Evolutionary conservation across 2,888 invertebrate species (phyloP).

Genomic region (Calliphora vomitoria): DNA sequence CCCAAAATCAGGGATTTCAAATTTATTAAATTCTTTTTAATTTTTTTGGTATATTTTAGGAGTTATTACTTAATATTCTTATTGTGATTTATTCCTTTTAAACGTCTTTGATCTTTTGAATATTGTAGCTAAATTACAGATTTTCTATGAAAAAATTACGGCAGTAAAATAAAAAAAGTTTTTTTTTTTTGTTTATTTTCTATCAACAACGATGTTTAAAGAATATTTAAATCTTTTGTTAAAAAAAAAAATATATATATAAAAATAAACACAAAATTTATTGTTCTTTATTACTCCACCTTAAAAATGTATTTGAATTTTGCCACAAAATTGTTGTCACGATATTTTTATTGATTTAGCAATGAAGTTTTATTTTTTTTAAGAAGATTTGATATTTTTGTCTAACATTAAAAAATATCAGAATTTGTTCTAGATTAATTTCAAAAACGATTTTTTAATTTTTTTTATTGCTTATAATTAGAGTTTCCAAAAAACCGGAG

Average conservation of each 20-base stretch:
- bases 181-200: background rate
- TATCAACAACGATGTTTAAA: background rate
- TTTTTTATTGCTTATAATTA: too few species aligned
- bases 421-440: too few species aligned
- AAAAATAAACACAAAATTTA: background rate
- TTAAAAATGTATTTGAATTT: constrained; percentile 44
- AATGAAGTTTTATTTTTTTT: background rate
- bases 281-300: constrained; percentile 47
- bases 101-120: constrained; percentile 35
- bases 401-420: too few species aligned
- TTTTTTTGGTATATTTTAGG: too few species aligned
- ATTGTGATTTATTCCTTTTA: too few species aligned
- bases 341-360: background rate
- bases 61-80: too few species aligned
- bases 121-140: background rate
- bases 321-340: constrained; percentile 49
- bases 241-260: too few species aligned
- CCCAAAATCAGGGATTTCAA: too few species aligned
- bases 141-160: background rate
- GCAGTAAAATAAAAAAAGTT: background rate
- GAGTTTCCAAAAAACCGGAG: too few species aligned
- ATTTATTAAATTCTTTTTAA: too few species aligned
- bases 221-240: background rate
- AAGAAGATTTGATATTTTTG: too few species aligned
- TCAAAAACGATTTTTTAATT: too few species aligned